Evolutionary conservation across 2,113 vertebrate genomes (phyloP), one percentile per base, ranked within the genome.

Genomic region (Lota lota): DNA sequence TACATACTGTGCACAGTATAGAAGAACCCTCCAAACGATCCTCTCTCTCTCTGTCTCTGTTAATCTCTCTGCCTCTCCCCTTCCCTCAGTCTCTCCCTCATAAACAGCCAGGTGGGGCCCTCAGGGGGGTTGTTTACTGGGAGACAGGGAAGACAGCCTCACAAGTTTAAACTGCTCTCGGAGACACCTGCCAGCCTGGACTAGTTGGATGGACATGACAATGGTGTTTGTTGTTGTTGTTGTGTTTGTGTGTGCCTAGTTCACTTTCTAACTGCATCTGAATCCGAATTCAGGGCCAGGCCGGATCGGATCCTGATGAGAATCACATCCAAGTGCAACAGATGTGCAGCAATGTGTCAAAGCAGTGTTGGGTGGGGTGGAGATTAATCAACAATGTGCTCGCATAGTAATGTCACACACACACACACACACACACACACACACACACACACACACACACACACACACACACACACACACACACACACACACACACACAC

Each of bases 81-180:
- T 36, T 61, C 20, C 63, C 19, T 56, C 53, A 10, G 1, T n/a
- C 80, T 82, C 84, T 75, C 72, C 79, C 86, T 88, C 86, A 89
- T 88, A 90, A 90, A 90, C 85, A 89, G 80, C 74, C 88, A 84
- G 87, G 82, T 80, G 79, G 89, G 89, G 87, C 88, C 88, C 88
- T 87, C 67, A 86, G 83, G 69, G 86, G 80, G 88, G 86, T 79
- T 89, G 88, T 87, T 89, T 87, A 88, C 81, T 83, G 88, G 69
- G 79, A 79, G 79, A 85, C 86, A 84, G 81, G 83, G 88, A 83
- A 81, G 85, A 87, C 86, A 66, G 81, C 84, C 83, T 85, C 80
- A 83, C 76, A 85, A 79, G 69, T 76, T 76, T 33, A 33, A 47
- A 47, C 40, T 47, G 40, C 40, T 47, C 40, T 47, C 40, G 12